Conservation (phyloP, 2,888 invertebrate species). For the Osmoderma eremita region DNA sequence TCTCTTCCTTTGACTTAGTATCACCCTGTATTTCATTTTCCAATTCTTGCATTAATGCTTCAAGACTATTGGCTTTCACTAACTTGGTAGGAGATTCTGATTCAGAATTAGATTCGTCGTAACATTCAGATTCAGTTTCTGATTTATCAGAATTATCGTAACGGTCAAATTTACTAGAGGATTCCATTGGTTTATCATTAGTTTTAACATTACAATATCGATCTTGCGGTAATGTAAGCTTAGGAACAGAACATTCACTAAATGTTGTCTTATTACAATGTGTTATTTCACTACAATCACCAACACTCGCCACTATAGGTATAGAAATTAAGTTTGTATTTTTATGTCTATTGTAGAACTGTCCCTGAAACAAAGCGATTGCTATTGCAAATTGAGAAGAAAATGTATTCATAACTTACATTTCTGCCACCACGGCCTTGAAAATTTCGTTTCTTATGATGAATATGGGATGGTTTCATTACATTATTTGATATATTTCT, state of each 20-base stretch:
- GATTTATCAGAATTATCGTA: conserved; percentile 63
- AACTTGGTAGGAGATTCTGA: conserved; percentile 60
- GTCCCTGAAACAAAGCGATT: conserved; percentile 51
- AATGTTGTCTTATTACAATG: conserved; percentile 30
- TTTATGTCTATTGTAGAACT: conserved; percentile 53
- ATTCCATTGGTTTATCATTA: conserved; percentile 48
- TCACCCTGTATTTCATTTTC: conserved; percentile 64
- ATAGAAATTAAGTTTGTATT: conserved; percentile 67
- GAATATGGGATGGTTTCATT: conserved; percentile 24
- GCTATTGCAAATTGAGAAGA: not conserved
- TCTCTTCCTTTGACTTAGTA: conserved; percentile 45
- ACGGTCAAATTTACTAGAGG: conserved; percentile 65
- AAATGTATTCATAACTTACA: conserved; percentile 46
- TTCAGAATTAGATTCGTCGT: conserved; percentile 57
- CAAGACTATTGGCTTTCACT: conserved; percentile 65
- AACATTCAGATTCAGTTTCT: conserved; percentile 57
- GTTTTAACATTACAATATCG: conserved; percentile 52
- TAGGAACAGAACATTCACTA: conserved; percentile 45
- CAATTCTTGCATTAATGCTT: conserved; percentile 67
- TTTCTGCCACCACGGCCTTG: conserved; percentile 48
- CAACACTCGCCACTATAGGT: conserved; percentile 60
- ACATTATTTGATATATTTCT: conserved; percentile 17
- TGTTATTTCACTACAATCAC: conserved; percentile 40
- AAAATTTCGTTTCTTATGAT: conserved; percentile 45
- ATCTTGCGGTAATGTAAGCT: conserved; percentile 58